phyloP scores from a whole-genome alignment of 92 coral and sea anemone genomes.

The Actinostola sp. region DNA sequence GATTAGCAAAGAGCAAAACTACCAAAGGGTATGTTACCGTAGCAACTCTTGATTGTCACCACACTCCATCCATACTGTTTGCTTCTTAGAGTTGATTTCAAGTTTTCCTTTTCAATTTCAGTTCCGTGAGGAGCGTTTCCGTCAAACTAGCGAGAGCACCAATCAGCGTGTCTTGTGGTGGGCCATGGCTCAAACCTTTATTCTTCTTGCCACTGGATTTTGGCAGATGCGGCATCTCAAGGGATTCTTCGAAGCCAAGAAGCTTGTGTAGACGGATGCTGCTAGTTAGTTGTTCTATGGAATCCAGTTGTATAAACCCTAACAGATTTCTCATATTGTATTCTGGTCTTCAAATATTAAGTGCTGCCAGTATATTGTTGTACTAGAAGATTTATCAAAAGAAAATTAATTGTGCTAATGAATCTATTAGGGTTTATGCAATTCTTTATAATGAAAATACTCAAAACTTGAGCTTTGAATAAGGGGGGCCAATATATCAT shows the following conservation, averaged over 20 bases:
- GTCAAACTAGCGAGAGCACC: slow-evolving; percentile 95
- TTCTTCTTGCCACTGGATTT: slow-evolving; percentile 90
- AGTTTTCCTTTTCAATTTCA: slow-evolving; percentile 21
- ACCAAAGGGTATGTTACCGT: slow-evolving; percentile 92
- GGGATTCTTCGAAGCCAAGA: slow-evolving; percentile 99
- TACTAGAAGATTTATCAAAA: too few species aligned
- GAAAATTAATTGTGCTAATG: neutral
- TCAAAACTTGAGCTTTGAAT: too few species aligned
- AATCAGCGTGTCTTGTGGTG: slow-evolving; percentile 99
- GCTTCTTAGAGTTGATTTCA: neutral
- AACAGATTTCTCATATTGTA: neutral
- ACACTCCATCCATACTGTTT: too few species aligned
- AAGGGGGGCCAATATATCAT: too few species aligned
- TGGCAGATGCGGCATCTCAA: slow-evolving; percentile 99
- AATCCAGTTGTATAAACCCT: neutral
- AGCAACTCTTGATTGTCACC: too few species aligned
- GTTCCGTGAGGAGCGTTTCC: slow-evolving; percentile 98
- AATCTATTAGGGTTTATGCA: too few species aligned
- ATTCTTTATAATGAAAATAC: too few species aligned
- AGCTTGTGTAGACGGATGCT: slow-evolving; percentile 75
- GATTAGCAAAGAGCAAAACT: slow-evolving; percentile 96
- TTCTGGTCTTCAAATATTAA: too few species aligned
- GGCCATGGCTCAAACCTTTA: slow-evolving; percentile 98
- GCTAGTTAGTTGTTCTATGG: neutral
- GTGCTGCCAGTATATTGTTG: neutral